Conservation (phyloP, 2,797 vertebrate genomes). For the Triplophysa yarkandensis region DNA sequence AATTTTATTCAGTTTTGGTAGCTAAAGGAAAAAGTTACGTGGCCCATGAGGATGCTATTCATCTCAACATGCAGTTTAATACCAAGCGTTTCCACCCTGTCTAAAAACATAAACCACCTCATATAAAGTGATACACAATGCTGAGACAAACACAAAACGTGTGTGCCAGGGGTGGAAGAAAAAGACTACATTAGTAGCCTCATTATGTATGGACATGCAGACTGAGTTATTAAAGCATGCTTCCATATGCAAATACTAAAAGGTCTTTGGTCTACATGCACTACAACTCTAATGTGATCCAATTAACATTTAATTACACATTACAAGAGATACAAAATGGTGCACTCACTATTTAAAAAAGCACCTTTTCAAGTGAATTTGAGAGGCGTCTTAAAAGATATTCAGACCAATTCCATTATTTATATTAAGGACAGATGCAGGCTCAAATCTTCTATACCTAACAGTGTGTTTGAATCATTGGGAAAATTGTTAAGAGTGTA, state of each 20-base stretch:
- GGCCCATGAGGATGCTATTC: not conserved
- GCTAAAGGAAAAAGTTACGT: not conserved
- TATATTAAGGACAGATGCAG: too few relatives aligned
- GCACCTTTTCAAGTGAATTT: not conserved
- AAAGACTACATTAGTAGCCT: slow-evolving; percentile 40
- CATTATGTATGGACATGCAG: slow-evolving; percentile 46
- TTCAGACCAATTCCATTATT: not conserved
- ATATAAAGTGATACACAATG: slow-evolving; percentile 17
- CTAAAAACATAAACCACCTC: slow-evolving; percentile 13
- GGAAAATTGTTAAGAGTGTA: not conserved
- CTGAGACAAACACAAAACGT: slow-evolving; percentile 14
- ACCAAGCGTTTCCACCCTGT: not conserved
- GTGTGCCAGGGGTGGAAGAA: not conserved
- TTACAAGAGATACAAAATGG: slow-evolving; percentile 7
- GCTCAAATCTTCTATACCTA: not conserved
- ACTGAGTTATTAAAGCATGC: slow-evolving; percentile 59
- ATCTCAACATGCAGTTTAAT: slow-evolving; percentile 1
- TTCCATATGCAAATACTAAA: slow-evolving; percentile 61
- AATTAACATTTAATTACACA: slow-evolving; percentile 59
- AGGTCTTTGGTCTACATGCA: slow-evolving; percentile 42
- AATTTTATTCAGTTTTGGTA: not conserved
- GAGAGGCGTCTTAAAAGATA: not conserved
- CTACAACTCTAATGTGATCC: slow-evolving; percentile 56
- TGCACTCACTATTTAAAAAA: slow-evolving; percentile 13
- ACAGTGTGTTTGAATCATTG: not conserved